Evolutionary conservation across 2,888 invertebrate species (phyloP).

Genomic region (Acholoe squamosa): DNA sequence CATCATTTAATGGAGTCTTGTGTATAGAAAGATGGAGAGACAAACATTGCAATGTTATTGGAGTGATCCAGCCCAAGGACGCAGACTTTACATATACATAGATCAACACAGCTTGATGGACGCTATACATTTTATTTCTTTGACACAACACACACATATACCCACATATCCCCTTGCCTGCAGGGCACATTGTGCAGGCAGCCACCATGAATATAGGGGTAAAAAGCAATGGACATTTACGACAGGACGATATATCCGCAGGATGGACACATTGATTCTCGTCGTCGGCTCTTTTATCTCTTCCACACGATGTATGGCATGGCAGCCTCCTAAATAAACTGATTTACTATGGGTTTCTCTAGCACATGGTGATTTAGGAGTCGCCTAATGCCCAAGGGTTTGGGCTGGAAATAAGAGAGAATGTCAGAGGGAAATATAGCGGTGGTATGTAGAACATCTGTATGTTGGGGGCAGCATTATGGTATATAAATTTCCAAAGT

Average conservation of each 20-base stretch:
- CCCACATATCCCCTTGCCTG: too few species aligned
- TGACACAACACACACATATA: too few species aligned
- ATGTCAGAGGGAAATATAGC: neutral
- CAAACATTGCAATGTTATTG: too few species aligned
- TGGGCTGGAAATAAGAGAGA: neutral
- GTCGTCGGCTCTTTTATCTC: neutral
- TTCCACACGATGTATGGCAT: neutral
- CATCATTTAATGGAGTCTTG: too few species aligned
- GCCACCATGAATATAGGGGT: neutral
- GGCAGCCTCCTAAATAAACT: neutral
- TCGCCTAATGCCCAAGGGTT: neutral
- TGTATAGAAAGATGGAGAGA: too few species aligned
- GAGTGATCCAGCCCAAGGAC: too few species aligned
- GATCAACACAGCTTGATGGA: too few species aligned
- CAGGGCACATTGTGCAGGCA: neutral
- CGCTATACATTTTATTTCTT: too few species aligned
- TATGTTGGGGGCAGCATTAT: too few species aligned
- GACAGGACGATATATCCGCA: slow-evolving; percentile 6
- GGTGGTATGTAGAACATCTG: too few species aligned
- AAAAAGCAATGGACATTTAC: slow-evolving; percentile 27
- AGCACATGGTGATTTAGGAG: neutral
- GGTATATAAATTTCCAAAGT: too few species aligned
- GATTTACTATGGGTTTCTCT: neutral
- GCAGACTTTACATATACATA: too few species aligned
- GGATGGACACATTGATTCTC: slow-evolving; percentile 25